phyloP scores from a whole-genome alignment of 2,888 invertebrate genomes.

The Melikaiella ostensackeni region DNA sequence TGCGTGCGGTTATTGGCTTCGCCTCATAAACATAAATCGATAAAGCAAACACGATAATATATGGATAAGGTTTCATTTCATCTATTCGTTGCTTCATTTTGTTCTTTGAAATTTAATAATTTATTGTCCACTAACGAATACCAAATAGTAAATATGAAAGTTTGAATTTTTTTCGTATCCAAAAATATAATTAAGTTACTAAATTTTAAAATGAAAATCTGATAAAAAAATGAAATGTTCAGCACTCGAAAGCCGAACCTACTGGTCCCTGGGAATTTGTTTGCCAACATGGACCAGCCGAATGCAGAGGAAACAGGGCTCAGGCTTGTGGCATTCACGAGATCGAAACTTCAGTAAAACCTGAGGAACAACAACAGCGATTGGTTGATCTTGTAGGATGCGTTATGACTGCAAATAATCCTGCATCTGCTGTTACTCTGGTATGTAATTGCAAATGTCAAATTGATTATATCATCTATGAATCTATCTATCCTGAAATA shows the following conservation, averaged over 20 bases:
- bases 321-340: constrained; percentile 78
- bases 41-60: background rate
- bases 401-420: constrained; percentile 50
- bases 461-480: no score
- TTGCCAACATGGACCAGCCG: constrained; percentile 79
- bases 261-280: constrained; percentile 59
- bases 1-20: background rate
- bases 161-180: no score
- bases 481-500: no score
- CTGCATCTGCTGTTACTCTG: constrained; percentile 39
- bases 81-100: no score
- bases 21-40: background rate
- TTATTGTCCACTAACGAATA: no score
- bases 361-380: constrained; percentile 46
- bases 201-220: background rate
- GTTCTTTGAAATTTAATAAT: no score
- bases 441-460: constrained; percentile 21
- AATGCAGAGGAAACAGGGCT: constrained; percentile 79
- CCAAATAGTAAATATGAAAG: no score
- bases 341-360: constrained; percentile 55
- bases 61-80: background rate
- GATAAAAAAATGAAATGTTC: background rate
- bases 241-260: constrained; percentile 1
- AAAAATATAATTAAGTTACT: no score
- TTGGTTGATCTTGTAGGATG: constrained; percentile 54